Percentiles rank a stretch among this genome's conserved stretches.
Evolutionary conservation across 2,888 invertebrate species (phyloP).

Genomic region (Poecilobothrus nobilitatus): DNA sequence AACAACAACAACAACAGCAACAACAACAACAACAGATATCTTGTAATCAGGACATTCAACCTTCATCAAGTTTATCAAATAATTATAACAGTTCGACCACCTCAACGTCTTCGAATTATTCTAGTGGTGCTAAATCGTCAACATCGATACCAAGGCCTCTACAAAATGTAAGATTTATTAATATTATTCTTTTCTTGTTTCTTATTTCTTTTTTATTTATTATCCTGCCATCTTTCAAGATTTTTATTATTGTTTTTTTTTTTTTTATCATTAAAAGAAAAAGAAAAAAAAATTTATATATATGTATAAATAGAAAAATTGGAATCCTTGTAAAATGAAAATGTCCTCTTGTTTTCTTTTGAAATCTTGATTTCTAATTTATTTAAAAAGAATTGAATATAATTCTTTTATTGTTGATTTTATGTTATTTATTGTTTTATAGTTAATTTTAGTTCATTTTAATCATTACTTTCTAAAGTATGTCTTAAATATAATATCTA

Average conservation of each 20-base stretch:
- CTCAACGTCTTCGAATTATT: conserved; percentile 29
- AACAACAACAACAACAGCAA: conserved; percentile 31
- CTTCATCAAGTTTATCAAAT: conserved; percentile 34
- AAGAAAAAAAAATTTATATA: no score
- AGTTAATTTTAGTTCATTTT: no score
- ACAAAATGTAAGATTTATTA: conserved; percentile 36
- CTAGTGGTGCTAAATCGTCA: conserved; percentile 35
- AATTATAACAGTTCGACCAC: conserved; percentile 30
- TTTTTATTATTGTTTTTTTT: background rate
- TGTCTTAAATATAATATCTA: no score
- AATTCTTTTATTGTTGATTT: no score
- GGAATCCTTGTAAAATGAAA: background rate
- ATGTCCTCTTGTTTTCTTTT: background rate
- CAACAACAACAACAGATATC: conserved; percentile 27
- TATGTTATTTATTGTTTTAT: no score
- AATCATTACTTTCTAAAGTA: no score
- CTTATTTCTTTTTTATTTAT: no score
- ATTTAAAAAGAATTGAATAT: background rate
- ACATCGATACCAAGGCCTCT: conserved; percentile 37
- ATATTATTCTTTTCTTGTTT: no score
- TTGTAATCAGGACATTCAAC: conserved; percentile 24
- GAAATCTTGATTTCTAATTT: background rate
- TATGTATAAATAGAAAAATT: background rate
- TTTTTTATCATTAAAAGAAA: background rate
- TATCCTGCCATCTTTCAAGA: no score